Evolutionary conservation across 2,888 invertebrate species (phyloP).

Genomic region (Odontomyia ornata): DNA sequence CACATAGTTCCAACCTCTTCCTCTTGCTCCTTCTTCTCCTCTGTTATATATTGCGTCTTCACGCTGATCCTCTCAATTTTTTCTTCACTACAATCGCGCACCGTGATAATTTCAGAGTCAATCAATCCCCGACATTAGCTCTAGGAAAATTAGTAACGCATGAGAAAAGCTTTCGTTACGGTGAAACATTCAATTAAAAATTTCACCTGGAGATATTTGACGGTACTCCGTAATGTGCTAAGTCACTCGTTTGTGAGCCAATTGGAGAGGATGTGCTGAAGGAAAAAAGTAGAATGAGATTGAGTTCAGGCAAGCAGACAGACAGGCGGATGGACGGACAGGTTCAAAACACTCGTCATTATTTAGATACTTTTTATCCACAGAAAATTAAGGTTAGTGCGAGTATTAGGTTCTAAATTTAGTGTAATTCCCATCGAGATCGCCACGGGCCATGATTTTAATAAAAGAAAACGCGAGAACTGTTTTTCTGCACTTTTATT

Average conservation of each 20-base stretch:
- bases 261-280: too few species aligned
- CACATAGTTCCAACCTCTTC: not conserved
- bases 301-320: too few species aligned
- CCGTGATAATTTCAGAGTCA: conserved; percentile 1
- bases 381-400: not conserved
- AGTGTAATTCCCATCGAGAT: not conserved
- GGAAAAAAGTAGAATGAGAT: too few species aligned
- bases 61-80: not conserved
- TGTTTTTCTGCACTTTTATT: not conserved
- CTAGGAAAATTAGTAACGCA: conserved; percentile 26
- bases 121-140: conserved; percentile 17
- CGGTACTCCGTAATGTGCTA: not conserved
- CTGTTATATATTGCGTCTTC: too few species aligned
- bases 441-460: not conserved
- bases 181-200: conserved; percentile 25
- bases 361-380: not conserved
- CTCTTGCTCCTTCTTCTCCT: too few species aligned
- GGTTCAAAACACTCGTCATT: not conserved
- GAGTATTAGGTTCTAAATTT: too few species aligned
- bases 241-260: too few species aligned
- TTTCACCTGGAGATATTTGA: conserved; percentile 8
- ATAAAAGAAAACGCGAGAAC: not conserved
- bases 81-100: not conserved
- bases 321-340: not conserved
- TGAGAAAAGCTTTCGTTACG: conserved; percentile 1